Evolutionary conservation across 1,140 invertebrate genomes (phyloP), one percentile per base, ranked within the genome.

Genomic region (Adoxophyes honmai): DNA sequence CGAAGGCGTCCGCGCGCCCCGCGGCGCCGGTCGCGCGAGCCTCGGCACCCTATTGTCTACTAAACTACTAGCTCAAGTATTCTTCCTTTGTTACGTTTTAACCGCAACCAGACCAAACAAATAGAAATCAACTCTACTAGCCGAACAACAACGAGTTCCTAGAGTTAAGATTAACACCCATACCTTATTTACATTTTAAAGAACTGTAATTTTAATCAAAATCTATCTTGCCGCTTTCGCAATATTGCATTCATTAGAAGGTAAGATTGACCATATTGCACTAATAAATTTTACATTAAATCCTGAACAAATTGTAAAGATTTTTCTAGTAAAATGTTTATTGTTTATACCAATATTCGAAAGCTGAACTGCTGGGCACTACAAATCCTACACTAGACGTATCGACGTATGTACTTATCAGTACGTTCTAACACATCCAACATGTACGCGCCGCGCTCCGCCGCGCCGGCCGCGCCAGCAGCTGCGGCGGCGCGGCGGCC

Each of bases 291-390:
- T 59, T 70, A 71, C 66, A 64, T 86, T 76, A 75, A 75, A 75
- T 71, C 64, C 71, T 66, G 66, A 52, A 34, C 51, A 15, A 80
- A 78, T 78, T 76, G 72, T 80, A 78, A 73, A 83, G 68, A 80
- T 75, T 75, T 68, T 62, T 73, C 72, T 82, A 83, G 64, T 59
- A 66, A 66, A 67, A 62, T 57, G 35, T 66, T 70, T 73, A 76
- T 64, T 57, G 34, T 66, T 70, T 72, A 76, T 71, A 88, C 85
- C 85, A 88, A 88, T 88, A 88, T 88, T 88, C 60, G 84, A 88
- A 88, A 88, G 85, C 85, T 88, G 85, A 81, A 88, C 78, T 68
- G 75, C 68, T 73, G 68, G 66, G 64, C 64, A 70, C 79, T 82
- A 86, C 66, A 52, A 53, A 71, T 61, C 70, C 78, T 86, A 83